A percentile compares a stretch with the other conserved stretches of the same genome.
Conservation (phyloP, 2,888 invertebrate species). For the Meteorus cinctellus region DNA sequence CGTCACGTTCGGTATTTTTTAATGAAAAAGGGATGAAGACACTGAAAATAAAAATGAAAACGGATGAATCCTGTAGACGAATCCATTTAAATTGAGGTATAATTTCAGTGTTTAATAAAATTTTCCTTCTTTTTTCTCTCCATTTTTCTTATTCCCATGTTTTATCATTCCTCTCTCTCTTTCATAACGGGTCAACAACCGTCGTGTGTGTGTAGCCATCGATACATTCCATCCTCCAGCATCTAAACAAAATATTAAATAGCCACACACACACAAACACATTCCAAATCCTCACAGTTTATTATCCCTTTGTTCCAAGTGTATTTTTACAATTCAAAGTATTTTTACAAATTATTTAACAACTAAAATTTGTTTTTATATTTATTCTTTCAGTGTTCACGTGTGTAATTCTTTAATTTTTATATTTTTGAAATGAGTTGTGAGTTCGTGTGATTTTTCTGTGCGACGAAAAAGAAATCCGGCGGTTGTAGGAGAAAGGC, state of each 20-base stretch:
- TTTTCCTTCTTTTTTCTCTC: background rate
- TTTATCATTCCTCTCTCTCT: background rate
- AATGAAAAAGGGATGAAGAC: too few relatives aligned
- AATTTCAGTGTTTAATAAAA: too few relatives aligned
- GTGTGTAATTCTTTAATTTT: background rate
- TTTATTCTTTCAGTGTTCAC: background rate
- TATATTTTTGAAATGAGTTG: background rate
- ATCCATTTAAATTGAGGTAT: too few relatives aligned
- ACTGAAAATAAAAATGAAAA: background rate
- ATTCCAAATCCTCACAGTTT: background rate
- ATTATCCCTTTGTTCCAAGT: background rate
- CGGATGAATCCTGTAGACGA: background rate
- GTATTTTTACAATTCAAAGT: background rate
- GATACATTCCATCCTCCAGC: background rate
- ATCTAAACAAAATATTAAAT: background rate
- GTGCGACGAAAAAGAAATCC: background rate
- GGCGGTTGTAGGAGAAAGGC: background rate
- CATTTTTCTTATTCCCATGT: background rate
- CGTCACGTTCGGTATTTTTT: background rate
- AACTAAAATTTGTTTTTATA: too few relatives aligned
- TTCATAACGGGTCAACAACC: background rate
- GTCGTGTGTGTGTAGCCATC: background rate
- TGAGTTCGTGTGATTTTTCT: background rate
- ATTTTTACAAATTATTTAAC: background rate
- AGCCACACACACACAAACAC: too few relatives aligned